phyloP scores from a whole-genome alignment of 2,888 invertebrate genomes.

The Chloroclystis v-ata region DNA sequence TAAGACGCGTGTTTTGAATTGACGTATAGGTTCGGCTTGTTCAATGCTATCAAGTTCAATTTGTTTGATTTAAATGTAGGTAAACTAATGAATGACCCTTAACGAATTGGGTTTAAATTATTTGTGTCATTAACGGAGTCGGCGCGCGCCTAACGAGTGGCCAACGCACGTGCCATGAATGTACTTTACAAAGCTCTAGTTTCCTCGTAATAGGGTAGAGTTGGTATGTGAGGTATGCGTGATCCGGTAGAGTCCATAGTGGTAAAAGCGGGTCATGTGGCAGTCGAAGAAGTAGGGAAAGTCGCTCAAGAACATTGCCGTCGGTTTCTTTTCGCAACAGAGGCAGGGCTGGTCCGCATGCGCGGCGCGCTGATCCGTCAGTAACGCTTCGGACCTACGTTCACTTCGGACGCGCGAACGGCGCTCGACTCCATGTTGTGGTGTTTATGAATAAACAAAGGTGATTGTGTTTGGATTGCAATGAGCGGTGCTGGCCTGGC shows the following conservation, averaged over 20 bases:
- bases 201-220: constrained; percentile 1
- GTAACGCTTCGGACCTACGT: constrained; percentile 69
- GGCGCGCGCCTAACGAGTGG: constrained; percentile 5
- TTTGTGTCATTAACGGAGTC: constrained; percentile 14
- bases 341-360: constrained; percentile 58
- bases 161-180: constrained; percentile 2
- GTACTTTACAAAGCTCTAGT: constrained; percentile 30
- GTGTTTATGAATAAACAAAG: constrained; percentile 56
- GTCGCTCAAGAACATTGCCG: constrained; percentile 49
- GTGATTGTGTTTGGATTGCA: constrained; percentile 48
- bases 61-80: constrained; percentile 9
- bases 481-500: constrained; percentile 68
- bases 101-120: constrained; percentile 15
- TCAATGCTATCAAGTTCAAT: constrained; percentile 21
- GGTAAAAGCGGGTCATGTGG: constrained; percentile 69
- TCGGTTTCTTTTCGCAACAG: constrained; percentile 67
- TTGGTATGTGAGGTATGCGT: constrained; percentile 15
- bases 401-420: constrained; percentile 75
- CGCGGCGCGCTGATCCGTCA: constrained; percentile 61
- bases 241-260: constrained; percentile 31
- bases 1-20: constrained; percentile 13
- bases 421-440: constrained; percentile 51
- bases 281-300: constrained; percentile 57
- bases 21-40: constrained; percentile 11
- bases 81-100: constrained; percentile 18